phyloP scores from a whole-genome alignment of 2,888 invertebrate genomes.

The Diarsia dahlii region DNA sequence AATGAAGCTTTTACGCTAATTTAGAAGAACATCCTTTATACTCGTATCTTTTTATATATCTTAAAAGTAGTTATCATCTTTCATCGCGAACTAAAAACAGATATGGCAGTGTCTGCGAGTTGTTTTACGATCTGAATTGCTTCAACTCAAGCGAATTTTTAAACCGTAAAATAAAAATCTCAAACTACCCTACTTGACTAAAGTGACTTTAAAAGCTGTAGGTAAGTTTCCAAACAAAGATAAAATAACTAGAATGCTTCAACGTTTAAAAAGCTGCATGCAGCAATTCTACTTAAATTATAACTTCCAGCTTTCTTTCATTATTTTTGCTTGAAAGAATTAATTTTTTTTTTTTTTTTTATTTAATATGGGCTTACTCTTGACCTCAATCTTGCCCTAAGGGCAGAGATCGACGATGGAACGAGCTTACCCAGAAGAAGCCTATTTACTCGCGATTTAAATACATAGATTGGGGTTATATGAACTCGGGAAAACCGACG shows the following conservation, averaged over 20 bases:
- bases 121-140: neutral
- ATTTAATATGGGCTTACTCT: too few species aligned
- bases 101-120: neutral
- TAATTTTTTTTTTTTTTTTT: too few species aligned
- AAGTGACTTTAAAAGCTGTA: constrained; percentile 1
- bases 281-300: constrained; percentile 41
- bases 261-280: constrained; percentile 35
- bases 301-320: constrained; percentile 22
- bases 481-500: too few species aligned
- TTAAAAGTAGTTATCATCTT: constrained; percentile 4
- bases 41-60: too few species aligned
- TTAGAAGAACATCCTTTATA: neutral
- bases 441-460: too few species aligned
- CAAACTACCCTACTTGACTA: constrained; percentile 7
- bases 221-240: constrained; percentile 21
- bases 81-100: constrained; percentile 11
- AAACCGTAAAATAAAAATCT: constrained; percentile 1
- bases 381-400: too few species aligned
- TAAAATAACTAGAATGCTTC: constrained; percentile 29
- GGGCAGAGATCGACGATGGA: too few species aligned
- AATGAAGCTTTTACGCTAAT: constrained; percentile 36
- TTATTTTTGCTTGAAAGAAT: constrained; percentile 5
- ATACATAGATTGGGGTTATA: too few species aligned
- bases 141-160: neutral
- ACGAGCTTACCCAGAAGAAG: too few species aligned